Conservation (phyloP, 1,140 invertebrate species). For the Solenopsis fugax region DNA sequence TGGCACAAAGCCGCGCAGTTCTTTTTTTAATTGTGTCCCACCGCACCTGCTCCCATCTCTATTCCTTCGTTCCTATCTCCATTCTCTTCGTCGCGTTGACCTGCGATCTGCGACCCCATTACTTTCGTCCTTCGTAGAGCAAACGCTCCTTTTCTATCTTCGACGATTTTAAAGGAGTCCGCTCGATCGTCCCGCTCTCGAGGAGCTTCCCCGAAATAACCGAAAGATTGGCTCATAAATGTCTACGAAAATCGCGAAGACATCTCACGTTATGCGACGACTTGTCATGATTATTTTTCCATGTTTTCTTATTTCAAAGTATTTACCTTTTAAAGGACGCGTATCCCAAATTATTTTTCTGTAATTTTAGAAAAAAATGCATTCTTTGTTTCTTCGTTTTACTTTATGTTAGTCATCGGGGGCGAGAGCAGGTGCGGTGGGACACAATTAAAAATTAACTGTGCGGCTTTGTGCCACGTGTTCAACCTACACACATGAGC, state of each 20-base stretch:
- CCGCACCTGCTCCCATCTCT: slow-evolving; percentile 52
- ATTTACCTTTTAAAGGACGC: not conserved
- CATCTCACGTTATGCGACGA: not conserved
- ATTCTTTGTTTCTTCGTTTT: not conserved
- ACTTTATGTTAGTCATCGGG: not conserved
- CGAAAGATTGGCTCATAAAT: not conserved
- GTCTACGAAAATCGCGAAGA: not conserved
- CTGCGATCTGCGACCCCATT: slow-evolving; percentile 64
- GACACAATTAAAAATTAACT: slow-evolving; percentile 80
- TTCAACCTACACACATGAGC: slow-evolving; percentile 21
- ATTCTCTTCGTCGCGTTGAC: slow-evolving; percentile 56
- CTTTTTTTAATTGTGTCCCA: slow-evolving; percentile 79
- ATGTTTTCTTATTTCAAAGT: not conserved
- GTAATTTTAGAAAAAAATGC: not conserved
- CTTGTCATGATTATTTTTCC: not conserved
- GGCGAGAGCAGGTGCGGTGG: slow-evolving; percentile 53
- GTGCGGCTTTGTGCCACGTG: slow-evolving; percentile 74
- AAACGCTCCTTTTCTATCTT: slow-evolving; percentile 8
- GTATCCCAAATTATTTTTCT: not conserved
- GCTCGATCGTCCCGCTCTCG: not conserved
- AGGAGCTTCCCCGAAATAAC: not conserved
- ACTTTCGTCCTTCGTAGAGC: slow-evolving; percentile 41
- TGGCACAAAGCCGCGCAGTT: slow-evolving; percentile 75
- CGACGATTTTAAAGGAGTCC: not conserved
- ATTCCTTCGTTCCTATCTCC: not conserved